These are phyloP conservation scores for Lophotriccus pileatus DNA, from an alignment of 2,797 vertebrate species.

Conservation along the genomic window DNA sequence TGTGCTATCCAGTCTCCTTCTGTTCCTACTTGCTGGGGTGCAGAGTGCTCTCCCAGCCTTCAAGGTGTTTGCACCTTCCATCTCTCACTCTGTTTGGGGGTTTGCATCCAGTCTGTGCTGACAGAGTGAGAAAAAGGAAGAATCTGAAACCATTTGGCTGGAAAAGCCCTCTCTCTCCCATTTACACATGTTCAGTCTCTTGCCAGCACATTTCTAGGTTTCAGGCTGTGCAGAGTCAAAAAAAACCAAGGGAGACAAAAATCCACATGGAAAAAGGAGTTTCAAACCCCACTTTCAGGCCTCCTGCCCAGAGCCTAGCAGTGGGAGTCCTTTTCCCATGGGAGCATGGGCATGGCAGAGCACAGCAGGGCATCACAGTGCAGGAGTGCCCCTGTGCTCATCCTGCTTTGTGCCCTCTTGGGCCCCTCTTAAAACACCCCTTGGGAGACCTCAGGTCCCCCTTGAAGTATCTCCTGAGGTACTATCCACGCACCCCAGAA, in stretches of 20 bases:
- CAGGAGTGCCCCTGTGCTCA: background rate
- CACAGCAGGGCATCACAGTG: rapidly evolving
- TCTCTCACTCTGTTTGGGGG: background rate
- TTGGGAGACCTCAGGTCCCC: background rate
- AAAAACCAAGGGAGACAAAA: background rate
- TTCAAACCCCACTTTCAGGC: background rate
- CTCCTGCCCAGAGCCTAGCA: background rate
- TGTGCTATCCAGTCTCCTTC: background rate
- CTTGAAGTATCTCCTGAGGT: background rate
- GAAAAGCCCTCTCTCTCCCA: background rate
- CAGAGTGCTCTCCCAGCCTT: background rate
- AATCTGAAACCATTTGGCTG: background rate
- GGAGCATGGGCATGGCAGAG: background rate
- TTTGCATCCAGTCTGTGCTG: background rate
- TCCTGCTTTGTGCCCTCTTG: background rate
- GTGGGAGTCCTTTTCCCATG: background rate
- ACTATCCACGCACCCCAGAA: rapidly evolving
- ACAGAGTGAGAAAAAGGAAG: background rate
- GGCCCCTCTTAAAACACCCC: background rate
- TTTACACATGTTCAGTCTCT: background rate
- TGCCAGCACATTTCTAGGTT: background rate
- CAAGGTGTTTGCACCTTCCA: background rate
- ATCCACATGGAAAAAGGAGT: background rate
- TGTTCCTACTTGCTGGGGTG: background rate
- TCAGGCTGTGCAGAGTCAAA: background rate